Evolutionary conservation across 2,797 vertebrate species (phyloP).

Genomic region (Myioborus melanocephalus): DNA sequence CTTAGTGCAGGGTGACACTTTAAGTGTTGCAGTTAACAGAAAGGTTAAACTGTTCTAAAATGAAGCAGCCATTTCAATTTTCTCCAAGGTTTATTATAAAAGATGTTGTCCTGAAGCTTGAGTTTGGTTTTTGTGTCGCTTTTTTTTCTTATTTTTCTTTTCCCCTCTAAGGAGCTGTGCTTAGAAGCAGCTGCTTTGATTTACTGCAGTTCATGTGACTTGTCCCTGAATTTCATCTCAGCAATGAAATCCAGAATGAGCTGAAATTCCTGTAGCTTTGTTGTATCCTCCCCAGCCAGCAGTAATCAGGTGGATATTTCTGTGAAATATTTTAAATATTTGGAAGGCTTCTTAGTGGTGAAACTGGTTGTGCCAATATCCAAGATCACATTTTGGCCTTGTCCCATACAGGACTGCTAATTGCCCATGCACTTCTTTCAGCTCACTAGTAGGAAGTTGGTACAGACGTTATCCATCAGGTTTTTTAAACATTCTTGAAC

Average conservation of each 20-base stretch:
- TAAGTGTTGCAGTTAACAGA: not conserved
- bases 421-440: not conserved
- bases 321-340: not conserved
- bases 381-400: accelerated
- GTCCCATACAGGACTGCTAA: not conserved
- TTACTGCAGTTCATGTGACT: constrained; percentile 22
- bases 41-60: not conserved
- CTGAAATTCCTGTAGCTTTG: constrained; percentile 19
- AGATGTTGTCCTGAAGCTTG: not conserved
- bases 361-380: not conserved
- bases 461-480: not conserved
- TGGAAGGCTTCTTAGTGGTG: not conserved
- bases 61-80: not conserved
- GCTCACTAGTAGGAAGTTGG: not conserved
- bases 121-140: not conserved
- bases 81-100: not conserved
- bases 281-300: not conserved
- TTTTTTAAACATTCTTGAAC: not conserved
- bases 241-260: constrained; percentile 37
- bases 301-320: constrained; percentile 16
- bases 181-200: constrained; percentile 51
- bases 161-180: not conserved
- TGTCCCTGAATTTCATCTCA: not conserved
- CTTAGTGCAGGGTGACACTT: not conserved
- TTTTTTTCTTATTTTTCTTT: not conserved